phyloP scores from a whole-genome alignment of 2,113 vertebrate species.

The Megaceryle torquata region DNA sequence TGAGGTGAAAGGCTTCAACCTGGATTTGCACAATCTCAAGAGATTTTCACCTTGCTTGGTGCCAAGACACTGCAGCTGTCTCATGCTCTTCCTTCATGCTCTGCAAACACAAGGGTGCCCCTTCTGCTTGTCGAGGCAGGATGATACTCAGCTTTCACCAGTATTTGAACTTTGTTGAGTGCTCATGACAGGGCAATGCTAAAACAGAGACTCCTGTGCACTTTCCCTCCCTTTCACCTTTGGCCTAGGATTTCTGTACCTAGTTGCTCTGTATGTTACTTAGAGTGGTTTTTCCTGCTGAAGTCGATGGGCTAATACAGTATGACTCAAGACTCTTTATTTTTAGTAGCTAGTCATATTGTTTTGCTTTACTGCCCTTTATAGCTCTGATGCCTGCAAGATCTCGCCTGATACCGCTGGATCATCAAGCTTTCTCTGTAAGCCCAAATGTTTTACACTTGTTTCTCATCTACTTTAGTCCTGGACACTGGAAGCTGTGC shows the following conservation, averaged over 20 bases:
- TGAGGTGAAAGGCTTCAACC: conserved; percentile 25
- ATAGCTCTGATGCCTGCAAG: background rate
- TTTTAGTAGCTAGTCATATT: background rate
- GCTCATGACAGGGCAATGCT: background rate
- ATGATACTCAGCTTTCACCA: background rate
- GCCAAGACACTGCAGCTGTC: background rate
- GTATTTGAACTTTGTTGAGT: background rate
- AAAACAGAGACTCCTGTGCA: background rate
- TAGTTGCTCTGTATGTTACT: background rate
- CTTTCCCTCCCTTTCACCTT: background rate
- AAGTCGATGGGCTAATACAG: background rate
- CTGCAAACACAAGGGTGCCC: background rate
- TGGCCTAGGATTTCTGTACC: background rate
- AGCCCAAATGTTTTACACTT: background rate
- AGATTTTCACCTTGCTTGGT: background rate
- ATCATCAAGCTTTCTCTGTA: background rate
- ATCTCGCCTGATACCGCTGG: background rate
- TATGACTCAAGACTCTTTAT: background rate
- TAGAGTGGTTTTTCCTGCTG: background rate
- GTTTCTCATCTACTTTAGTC: background rate
- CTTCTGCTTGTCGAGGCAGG: background rate
- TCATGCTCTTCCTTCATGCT: background rate
- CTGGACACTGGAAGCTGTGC: background rate
- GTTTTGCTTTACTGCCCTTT: background rate
- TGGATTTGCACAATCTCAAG: background rate